Conservation (phyloP, 2,888 invertebrate genomes). For the Scaptomyza reducta region DNA sequence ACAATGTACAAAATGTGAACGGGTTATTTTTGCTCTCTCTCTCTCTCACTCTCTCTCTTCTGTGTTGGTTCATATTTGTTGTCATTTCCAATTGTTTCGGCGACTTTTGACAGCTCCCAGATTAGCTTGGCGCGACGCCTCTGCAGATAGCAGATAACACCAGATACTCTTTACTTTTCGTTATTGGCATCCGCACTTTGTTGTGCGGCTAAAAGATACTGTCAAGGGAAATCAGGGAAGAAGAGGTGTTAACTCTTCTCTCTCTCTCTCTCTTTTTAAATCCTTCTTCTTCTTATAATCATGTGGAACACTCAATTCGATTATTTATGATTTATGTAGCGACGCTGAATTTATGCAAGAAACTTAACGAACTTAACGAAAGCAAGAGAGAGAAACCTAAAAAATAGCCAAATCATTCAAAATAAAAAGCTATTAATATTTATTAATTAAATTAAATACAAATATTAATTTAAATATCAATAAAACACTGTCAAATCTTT, state of each 20-base stretch:
- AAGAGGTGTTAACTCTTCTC: background rate
- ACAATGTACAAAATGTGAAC: slow-evolving; percentile 30
- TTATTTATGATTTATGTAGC: background rate
- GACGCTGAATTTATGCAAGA: background rate
- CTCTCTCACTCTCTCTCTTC: slow-evolving; percentile 4
- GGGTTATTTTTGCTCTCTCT: slow-evolving; percentile 22
- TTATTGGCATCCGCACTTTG: slow-evolving; percentile 20
- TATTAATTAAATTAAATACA: background rate
- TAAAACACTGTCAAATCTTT: background rate
- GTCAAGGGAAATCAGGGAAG: slow-evolving; percentile 63
- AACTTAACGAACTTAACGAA: background rate
- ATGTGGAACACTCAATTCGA: background rate
- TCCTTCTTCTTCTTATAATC: background rate
- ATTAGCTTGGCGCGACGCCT: slow-evolving; percentile 72
- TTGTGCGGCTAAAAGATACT: slow-evolving; percentile 39
- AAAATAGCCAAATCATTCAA: background rate
- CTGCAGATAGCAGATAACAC: slow-evolving; percentile 31
- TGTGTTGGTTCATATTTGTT: slow-evolving; percentile 69
- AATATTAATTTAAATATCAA: too few species aligned
- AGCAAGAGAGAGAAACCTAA: too few species aligned
- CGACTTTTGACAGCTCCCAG: slow-evolving; percentile 74
- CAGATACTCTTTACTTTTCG: slow-evolving; percentile 11
- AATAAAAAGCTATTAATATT: background rate
- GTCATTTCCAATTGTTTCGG: slow-evolving; percentile 76
- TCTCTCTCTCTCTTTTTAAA: background rate